Conservation (phyloP, 2,888 invertebrate genomes). For the Alitta virens region DNA sequence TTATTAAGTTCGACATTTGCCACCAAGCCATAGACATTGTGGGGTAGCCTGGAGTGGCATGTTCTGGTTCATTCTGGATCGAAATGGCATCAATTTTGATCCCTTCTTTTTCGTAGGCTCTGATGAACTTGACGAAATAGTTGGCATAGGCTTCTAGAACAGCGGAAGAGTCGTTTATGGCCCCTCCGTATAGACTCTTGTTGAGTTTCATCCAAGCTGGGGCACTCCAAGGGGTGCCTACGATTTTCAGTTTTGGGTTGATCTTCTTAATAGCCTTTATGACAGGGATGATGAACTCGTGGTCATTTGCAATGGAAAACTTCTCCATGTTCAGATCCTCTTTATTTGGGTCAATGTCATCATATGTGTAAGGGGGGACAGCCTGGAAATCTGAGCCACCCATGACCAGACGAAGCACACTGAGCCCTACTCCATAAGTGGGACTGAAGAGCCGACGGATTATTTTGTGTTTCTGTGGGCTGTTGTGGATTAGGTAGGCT, state of each 20-base stretch:
- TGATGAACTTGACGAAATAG: conserved; percentile 22
- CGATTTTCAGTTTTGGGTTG: conserved; percentile 17
- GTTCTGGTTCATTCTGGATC: conserved; percentile 26
- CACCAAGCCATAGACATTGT: conserved; percentile 18
- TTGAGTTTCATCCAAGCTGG: conserved; percentile 26
- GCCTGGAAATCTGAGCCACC: conserved; percentile 25
- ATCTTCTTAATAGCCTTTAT: conserved; percentile 15
- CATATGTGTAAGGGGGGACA: conserved; percentile 19
- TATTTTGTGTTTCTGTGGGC: conserved; percentile 1
- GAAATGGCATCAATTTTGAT: conserved; percentile 21
- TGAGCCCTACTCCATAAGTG: conserved; percentile 14
- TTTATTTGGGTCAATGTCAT: conserved; percentile 16
- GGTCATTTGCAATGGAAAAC: conserved; percentile 21
- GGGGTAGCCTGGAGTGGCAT: conserved; percentile 17
- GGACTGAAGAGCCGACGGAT: conserved; percentile 13
- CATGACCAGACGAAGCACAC: conserved; percentile 22
- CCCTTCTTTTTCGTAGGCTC: conserved; percentile 19
- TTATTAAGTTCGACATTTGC: conserved; percentile 15
- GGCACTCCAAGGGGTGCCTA: conserved; percentile 25
- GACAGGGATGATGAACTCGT: conserved; percentile 20
- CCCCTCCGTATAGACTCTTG: not conserved
- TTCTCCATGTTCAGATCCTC: conserved; percentile 13
- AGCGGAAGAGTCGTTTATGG: not conserved
- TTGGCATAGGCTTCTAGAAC: conserved; percentile 12
- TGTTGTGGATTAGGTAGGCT: conserved; percentile 14